Percentiles rank a stretch among this genome's conserved stretches.
Evolutionary conservation across 2,888 invertebrate genomes (phyloP).

Genomic region (Clanis bilineata): DNA sequence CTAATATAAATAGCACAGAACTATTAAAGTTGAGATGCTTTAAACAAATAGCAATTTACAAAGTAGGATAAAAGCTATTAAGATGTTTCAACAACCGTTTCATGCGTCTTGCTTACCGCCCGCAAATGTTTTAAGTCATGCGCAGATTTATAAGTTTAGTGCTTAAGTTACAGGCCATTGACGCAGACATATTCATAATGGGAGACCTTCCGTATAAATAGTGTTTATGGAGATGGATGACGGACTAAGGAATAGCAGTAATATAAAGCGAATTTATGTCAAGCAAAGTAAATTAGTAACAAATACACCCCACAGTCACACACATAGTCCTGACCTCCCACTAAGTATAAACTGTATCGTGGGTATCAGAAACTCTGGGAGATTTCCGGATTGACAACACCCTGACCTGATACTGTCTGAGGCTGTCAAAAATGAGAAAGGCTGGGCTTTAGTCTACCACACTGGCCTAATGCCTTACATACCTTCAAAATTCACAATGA

Average conservation of each 20-base stretch:
- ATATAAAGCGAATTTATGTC: too few species aligned
- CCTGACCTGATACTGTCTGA: too few species aligned
- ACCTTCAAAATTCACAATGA: too few species aligned
- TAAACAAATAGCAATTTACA: conserved; percentile 23
- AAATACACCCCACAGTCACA: too few species aligned
- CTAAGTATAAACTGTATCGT: too few species aligned
- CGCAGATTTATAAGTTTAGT: conserved; percentile 51
- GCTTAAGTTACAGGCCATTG: conserved; percentile 43
- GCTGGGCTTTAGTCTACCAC: too few species aligned
- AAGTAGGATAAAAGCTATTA: conserved; percentile 23
- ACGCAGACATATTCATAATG: conserved; percentile 39
- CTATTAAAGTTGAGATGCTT: not conserved
- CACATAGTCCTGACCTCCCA: too few species aligned
- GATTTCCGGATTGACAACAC: too few species aligned
- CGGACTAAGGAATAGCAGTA: not conserved
- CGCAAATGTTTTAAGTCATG: conserved; percentile 47
- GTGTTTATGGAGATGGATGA: not conserved
- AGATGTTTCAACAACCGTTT: conserved; percentile 31
- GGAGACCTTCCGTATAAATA: conserved; percentile 13
- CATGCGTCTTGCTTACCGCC: conserved; percentile 61
- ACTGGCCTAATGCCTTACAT: too few species aligned
- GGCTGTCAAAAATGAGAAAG: too few species aligned
- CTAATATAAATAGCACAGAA: not conserved
- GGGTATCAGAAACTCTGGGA: too few species aligned
- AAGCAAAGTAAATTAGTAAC: too few species aligned